phyloP scores from a whole-genome alignment of 35 echinoderm and acorn worm genomes.

The Apostichopus californicus region DNA sequence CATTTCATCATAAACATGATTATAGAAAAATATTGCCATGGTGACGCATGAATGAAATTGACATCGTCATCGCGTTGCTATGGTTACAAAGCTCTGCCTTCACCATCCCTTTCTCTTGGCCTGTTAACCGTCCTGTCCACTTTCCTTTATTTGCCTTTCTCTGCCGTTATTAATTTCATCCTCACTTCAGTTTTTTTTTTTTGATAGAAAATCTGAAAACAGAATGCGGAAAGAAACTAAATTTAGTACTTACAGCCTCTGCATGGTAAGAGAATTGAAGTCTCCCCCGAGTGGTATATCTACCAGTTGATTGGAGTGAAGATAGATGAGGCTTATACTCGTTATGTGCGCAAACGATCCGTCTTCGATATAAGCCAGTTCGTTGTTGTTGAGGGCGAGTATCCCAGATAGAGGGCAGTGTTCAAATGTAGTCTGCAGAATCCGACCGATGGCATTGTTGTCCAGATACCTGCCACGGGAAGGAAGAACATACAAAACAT shows the following conservation, averaged over 20 bases:
- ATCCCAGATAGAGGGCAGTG: conserved; percentile 60
- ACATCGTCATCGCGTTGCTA: too few species aligned
- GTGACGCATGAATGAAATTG: too few species aligned
- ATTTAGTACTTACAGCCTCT: conserved; percentile 57
- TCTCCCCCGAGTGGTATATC: conserved; percentile 69
- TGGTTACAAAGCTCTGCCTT: too few species aligned
- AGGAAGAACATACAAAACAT: background rate
- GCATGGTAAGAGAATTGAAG: conserved; percentile 63
- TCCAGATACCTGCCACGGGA: conserved; percentile 17
- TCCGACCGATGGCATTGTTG: conserved; percentile 73
- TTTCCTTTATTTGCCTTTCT: too few species aligned
- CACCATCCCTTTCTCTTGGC: too few species aligned
- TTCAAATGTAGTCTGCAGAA: conserved; percentile 80
- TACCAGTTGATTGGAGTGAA: conserved; percentile 75
- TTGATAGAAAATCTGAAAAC: too few species aligned
- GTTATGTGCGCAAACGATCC: conserved; percentile 72
- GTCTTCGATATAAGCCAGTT: conserved; percentile 95
- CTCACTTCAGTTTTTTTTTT: too few species aligned
- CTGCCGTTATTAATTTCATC: too few species aligned
- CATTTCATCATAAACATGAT: background rate
- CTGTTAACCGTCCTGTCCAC: too few species aligned
- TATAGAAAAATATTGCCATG: too few species aligned
- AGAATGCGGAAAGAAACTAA: too few species aligned
- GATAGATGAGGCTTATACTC: conserved; percentile 16
- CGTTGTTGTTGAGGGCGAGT: conserved; percentile 53